These are phyloP conservation scores for Tetramorium alpestre DNA, from an alignment of 1,140 invertebrate species.

Conservation along the genomic window DNA sequence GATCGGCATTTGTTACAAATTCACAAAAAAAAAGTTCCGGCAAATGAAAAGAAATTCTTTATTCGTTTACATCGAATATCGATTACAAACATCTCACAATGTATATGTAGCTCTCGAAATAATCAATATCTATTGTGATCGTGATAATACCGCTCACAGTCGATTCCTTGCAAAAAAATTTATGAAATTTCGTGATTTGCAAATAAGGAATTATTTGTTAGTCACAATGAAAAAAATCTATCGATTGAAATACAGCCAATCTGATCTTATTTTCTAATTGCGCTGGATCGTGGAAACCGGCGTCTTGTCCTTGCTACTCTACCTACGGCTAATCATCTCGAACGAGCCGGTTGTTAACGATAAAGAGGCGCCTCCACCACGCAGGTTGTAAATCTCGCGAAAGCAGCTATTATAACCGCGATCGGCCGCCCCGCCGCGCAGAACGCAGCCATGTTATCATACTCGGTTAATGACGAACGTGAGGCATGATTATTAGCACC, in stretches of 20 bases:
- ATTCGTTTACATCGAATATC: not conserved
- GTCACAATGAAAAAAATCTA: not conserved
- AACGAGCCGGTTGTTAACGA: constrained; percentile 68
- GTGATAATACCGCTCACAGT: not conserved
- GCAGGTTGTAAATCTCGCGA: constrained; percentile 64
- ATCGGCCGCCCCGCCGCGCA: constrained; percentile 25
- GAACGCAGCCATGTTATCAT: constrained; percentile 69
- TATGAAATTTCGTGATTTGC: not conserved
- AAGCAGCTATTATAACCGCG: constrained; percentile 64
- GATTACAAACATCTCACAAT: not conserved
- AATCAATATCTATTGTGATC: not conserved
- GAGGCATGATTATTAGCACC: constrained; percentile 81
- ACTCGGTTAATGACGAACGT: constrained; percentile 75
- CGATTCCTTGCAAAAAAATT: not conserved
- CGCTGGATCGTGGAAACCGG: not conserved
- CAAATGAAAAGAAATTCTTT: not conserved
- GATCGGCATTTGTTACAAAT: not conserved
- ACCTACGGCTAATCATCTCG: constrained; percentile 44
- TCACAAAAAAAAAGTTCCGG: not conserved
- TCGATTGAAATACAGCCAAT: not conserved
- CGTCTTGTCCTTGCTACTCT: constrained; percentile 48
- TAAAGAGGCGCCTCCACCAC: constrained; percentile 67
- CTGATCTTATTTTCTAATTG: not conserved
- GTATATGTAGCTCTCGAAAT: not conserved
- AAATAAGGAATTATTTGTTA: not conserved